Evolutionary conservation across 2,113 vertebrate genomes (phyloP).

Genomic region (Kryptolebias marmoratus): DNA sequence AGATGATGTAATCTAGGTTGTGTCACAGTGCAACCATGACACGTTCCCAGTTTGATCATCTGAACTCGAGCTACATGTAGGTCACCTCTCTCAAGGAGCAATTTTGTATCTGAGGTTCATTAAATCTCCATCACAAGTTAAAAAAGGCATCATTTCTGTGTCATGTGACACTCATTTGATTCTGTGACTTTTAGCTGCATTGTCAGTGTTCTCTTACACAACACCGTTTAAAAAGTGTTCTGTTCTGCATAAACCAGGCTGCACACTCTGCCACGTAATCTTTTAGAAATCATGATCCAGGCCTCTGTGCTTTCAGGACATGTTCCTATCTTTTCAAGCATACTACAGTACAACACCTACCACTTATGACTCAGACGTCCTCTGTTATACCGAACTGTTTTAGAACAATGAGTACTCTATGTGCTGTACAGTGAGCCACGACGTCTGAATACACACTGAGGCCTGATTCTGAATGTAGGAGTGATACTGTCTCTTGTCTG

Average conservation of each 20-base stretch:
- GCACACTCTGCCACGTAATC: constrained; percentile 37
- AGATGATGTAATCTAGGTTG: constrained; percentile 61
- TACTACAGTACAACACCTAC: constrained; percentile 65
- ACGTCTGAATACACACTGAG: constrained; percentile 45
- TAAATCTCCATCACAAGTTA: background rate
- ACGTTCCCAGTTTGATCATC: constrained; percentile 47
- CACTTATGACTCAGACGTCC: constrained; percentile 61
- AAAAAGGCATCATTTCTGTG: background rate
- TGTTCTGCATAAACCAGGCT: constrained; percentile 39
- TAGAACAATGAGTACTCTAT: constrained; percentile 60
- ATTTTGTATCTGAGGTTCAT: constrained; percentile 6
- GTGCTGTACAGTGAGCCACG: constrained; percentile 35
- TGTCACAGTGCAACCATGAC: constrained; percentile 59
- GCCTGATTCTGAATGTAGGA: constrained; percentile 47
- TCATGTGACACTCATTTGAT: background rate
- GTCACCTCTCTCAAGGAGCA: constrained; percentile 30
- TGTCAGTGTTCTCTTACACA: constrained; percentile 32
- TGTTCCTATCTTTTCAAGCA: constrained; percentile 48
- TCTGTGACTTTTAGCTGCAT: constrained; percentile 1
- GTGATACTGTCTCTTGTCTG: constrained; percentile 41
- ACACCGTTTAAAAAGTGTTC: constrained; percentile 17
- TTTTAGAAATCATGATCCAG: constrained; percentile 52
- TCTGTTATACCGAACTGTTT: constrained; percentile 54
- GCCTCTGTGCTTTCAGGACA: constrained; percentile 49
- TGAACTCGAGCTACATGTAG: constrained; percentile 56